A percentile compares a stretch with the other conserved stretches of the same genome.
Conservation (phyloP, 2,113 vertebrate genomes). For the Coptodon rendalli region DNA sequence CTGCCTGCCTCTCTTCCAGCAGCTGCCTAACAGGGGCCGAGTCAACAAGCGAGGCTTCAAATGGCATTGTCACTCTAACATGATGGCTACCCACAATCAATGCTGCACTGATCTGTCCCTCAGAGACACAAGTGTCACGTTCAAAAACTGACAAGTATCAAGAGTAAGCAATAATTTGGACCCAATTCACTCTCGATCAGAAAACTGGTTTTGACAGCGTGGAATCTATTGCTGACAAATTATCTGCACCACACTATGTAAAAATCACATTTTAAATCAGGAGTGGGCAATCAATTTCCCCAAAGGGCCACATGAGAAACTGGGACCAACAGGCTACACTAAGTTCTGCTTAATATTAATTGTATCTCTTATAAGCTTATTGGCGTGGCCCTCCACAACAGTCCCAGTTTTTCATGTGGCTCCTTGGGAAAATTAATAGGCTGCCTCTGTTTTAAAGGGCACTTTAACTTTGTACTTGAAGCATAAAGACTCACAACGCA, state of each 20-base stretch:
- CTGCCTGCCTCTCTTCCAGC: conserved; percentile 26
- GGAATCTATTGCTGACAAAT: not conserved
- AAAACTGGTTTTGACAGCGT: not conserved
- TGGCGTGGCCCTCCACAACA: not conserved
- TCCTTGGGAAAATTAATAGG: not conserved
- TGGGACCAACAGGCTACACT: not conserved
- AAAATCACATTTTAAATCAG: not conserved
- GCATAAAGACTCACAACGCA: not conserved
- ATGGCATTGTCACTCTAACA: conserved; percentile 19
- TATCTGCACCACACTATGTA: not conserved
- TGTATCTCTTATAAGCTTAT: not conserved
- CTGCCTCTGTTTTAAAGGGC: not conserved
- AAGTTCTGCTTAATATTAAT: not conserved
- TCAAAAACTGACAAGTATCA: not conserved
- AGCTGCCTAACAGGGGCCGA: conserved; percentile 36
- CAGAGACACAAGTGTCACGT: conserved; percentile 3
- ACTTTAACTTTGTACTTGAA: not conserved
- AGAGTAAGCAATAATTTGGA: not conserved
- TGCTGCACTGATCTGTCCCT: not conserved
- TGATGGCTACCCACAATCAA: conserved; percentile 20
- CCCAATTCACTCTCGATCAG: not conserved
- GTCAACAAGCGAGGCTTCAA: conserved; percentile 33
- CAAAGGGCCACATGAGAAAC: not conserved
- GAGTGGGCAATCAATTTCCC: not conserved
- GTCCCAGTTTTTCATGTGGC: not conserved